Evolutionary conservation across 2,113 vertebrate species (phyloP).

Genomic region (mouse (Mus musculus)): GRCm39 chr14:72720001-72720500

Average conservation of each 20-base stretch:
- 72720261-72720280: neutral
- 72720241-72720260: conserved; percentile 87
- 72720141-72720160: conserved; percentile 92
- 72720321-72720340: neutral
- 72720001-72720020: neutral
- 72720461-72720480: neutral
- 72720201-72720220: conserved; percentile 91
- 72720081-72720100: neutral
- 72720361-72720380: neutral
- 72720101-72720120: conserved; percentile 67
- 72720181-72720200: conserved; percentile 87
- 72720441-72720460: neutral
- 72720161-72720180: conserved; percentile 91
- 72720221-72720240: conserved; percentile 86
- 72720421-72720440: neutral
- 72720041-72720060: neutral
- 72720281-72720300: no score
- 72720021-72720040: neutral
- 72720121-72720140: conserved; percentile 85
- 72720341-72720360: no score
- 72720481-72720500: neutral
- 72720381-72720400: neutral
- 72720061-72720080: rapidly evolving
- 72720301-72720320: no score
- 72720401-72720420: neutral